These are phyloP conservation scores for Halcyon malimbica DNA, from an alignment of 2,113 vertebrate species.

Conservation along the genomic window DNA sequence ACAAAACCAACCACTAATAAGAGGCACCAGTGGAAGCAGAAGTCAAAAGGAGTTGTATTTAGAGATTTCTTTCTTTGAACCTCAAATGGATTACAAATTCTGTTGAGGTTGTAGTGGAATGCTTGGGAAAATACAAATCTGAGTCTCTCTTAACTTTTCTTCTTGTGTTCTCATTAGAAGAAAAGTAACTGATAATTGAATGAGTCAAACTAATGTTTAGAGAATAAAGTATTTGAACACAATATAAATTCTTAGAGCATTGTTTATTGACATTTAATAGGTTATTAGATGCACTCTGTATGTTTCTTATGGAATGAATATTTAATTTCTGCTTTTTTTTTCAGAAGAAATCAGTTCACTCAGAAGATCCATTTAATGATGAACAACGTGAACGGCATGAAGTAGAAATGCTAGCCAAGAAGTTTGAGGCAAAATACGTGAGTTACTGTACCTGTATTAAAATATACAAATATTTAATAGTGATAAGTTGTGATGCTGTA, in stretches of 20 bases:
- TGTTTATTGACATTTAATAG: neutral
- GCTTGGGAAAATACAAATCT: neutral
- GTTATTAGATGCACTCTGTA: neutral
- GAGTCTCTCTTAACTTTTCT: neutral
- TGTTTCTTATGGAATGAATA: constrained; percentile 28
- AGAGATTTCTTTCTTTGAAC: neutral
- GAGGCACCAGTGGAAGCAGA: neutral
- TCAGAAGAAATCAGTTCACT: constrained; percentile 79
- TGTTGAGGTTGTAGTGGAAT: neutral
- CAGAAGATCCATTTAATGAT: constrained; percentile 89
- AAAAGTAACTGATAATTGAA: neutral
- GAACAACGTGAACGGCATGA: constrained; percentile 87
- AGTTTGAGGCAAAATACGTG: constrained; percentile 98
- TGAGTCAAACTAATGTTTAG: neutral
- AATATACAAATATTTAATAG: neutral
- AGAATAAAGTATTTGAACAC: neutral
- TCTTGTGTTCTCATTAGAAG: neutral
- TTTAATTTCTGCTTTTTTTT: neutral
- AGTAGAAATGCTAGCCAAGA: constrained; percentile 93
- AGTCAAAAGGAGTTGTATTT: neutral
- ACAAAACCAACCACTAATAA: neutral
- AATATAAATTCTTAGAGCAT: neutral
- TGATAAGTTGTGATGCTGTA: neutral
- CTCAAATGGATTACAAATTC: neutral
- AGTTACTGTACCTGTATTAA: constrained; percentile 67